Evolutionary conservation across 2,797 vertebrate species (phyloP), one percentile per base, ranked within the genome.

Genomic region (Cyprinodon diabolis): DNA sequence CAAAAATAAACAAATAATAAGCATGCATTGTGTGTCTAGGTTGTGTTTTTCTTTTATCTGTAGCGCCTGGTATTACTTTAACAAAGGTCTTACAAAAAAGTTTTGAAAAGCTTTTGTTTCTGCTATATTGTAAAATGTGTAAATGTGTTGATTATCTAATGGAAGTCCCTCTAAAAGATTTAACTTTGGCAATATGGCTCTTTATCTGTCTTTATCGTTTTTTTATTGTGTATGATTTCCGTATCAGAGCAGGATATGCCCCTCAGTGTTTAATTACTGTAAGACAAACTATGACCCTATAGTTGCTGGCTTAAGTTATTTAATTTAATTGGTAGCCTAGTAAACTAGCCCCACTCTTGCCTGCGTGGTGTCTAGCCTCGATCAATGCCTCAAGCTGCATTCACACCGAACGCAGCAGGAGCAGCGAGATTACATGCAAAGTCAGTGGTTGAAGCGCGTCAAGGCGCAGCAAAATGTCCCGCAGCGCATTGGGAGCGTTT

Each of bases 51-150:
- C n/a, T 48, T 23, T 17, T n/a, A 30, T 14, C 66, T 75, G 56
- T 71, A 72, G 86, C 68, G 60, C 66, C 66, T 68, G 35, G 69
- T 75, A 72, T 71, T 69, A 63, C 83, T 81, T 83, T 62, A 85
- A 78, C 52, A 93, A 94, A 95, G 93, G 92, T 94, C 92, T 92
- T 70, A 77, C 66, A 84, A 81, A 43, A 35, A 81, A 88, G 76
- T 88, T 90, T 82, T 8, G 76, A 90, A 91, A 93, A 93, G 93
- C 87, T 93, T 90, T 88, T 89, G 91, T 89, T 30, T 76, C 77
- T 13, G 82, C 87, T 91, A 90, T 70, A 85, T 77, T 70, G 75
- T 80, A 81, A 78, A 51, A 82, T 72, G 66, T 81, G 45, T 13
- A 70, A 72, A 43, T 43, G n/a, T 43, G 6, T 37, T 52, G 1